These are phyloP conservation scores for Carettochelys insculpta DNA, from an alignment of 2,113 vertebrate species.

Conservation along the genomic window DNA sequence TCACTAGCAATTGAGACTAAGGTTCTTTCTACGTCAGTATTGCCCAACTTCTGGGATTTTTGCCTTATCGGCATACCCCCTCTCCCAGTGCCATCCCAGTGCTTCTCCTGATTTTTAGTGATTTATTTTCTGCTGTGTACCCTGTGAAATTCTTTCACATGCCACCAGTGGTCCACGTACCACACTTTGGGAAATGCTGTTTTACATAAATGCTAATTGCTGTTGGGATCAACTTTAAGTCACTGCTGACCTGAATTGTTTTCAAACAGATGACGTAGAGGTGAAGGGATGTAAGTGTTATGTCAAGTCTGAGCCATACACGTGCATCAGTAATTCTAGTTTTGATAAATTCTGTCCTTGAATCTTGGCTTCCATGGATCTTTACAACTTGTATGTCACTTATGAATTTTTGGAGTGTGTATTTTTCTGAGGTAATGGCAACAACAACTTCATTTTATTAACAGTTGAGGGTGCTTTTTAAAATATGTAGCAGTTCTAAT, in stretches of 20 bases:
- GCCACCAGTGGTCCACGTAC: too few species aligned
- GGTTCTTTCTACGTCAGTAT: too few species aligned
- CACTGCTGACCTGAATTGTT: neutral
- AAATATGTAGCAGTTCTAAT: rapidly evolving
- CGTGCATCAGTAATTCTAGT: neutral
- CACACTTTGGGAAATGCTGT: too few species aligned
- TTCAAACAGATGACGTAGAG: neutral
- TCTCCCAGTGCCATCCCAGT: too few species aligned
- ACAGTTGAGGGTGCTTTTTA: neutral
- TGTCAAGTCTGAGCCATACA: neutral
- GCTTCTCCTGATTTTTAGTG: too few species aligned
- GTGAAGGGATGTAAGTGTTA: neutral
- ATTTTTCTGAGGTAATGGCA: neutral
- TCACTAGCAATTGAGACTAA: neutral
- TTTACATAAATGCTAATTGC: neutral
- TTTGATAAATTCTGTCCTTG: neutral
- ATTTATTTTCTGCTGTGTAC: too few species aligned
- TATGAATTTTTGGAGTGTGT: neutral
- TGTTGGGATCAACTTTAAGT: neutral
- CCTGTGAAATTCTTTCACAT: too few species aligned
- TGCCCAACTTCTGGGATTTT: too few species aligned
- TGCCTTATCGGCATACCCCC: too few species aligned
- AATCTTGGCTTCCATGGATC: neutral
- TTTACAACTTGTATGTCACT: neutral
- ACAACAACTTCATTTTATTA: rapidly evolving